Base-by-base conservation (phyloP, 2,797 vertebrate genomes). In the Simalia tracyae region DNA sequence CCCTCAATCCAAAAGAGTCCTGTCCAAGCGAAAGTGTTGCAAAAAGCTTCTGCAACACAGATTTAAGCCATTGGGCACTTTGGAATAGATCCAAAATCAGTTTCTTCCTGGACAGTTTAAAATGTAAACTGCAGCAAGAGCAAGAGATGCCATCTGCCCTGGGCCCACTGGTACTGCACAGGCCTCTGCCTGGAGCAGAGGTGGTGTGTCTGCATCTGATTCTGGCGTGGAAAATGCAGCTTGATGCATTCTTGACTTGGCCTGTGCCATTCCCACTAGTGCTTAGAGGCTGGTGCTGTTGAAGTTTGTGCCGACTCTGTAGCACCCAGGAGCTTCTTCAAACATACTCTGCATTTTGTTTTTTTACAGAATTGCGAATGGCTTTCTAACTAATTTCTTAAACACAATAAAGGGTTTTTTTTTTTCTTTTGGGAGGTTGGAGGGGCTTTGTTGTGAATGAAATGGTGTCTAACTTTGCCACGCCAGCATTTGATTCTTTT, bases 1-100 rank as follows among this genome's bases (percentile, higher is more conserved):
- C 97, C 97, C 96, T 96, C 95, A 90, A 95, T 96, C 96, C 93
- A 85, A 6, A 84, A 94, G 94, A 96, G 90, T 93, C 96, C 93
- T 92, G 94, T 95, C 89, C 94, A 92, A 93, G 89, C 87, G 89
- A 28, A 95, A 91, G 93, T 60, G n/a, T 90, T 89, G 86, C 93
- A 93, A 88, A 89, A 93, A 91, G 95, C 94, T 93, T 95, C 96
- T 93, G 4, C 90, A 91, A 88, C 84, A 89, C 84, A 66, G 92
- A 68, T 46, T 94, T 46, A 57, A 85, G 84, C 68, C 46, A 8
- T 59, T 42, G 19, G 91, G 36, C 63, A 26, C 50, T 85, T 42
- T 59, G 61, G 63, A 89, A 89, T 57, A 31, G 5, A 59, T 59
- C 42, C 42, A 46, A 46, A 59, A 31, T 59, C 26, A 8, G 36